A percentile compares a stretch with the other conserved stretches of the same genome.
Evolutionary conservation across 2,888 invertebrate genomes (phyloP).

Genomic region (Thelaira solivaga): DNA sequence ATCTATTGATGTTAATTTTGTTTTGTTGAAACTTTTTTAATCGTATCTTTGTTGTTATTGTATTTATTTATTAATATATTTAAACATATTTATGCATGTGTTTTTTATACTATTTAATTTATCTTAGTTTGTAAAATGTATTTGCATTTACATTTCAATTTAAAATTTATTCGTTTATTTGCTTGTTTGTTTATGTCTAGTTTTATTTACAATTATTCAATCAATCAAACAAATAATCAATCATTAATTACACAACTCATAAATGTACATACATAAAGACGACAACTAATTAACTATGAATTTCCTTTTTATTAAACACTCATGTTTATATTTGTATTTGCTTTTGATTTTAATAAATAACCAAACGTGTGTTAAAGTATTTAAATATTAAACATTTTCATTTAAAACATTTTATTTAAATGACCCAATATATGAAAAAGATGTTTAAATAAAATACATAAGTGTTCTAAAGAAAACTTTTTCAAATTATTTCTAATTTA

Average conservation of each 20-base stretch:
- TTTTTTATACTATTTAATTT: conserved; percentile 62
- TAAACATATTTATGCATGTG: not conserved
- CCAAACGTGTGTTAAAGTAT: not conserved
- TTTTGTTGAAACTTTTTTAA: not conserved
- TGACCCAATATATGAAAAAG: no score
- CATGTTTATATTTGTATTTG: not conserved
- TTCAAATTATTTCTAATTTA: no score
- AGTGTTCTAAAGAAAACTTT: no score
- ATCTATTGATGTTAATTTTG: conserved; percentile 5
- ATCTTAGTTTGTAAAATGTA: conserved; percentile 20
- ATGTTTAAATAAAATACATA: no score
- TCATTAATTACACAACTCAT: conserved; percentile 26
- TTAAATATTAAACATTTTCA: conserved; percentile 9
- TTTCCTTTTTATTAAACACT: conserved; percentile 19
- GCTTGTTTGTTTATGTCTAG: conserved; percentile 18
- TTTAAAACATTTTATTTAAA: no score
- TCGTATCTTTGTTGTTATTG: conserved; percentile 9
- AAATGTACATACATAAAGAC: conserved; percentile 42
- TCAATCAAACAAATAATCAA: conserved; percentile 38
- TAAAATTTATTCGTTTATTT: conserved; percentile 10
- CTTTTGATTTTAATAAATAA: conserved; percentile 10
- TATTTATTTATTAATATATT: conserved; percentile 5
- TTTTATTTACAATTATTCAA: conserved; percentile 44
- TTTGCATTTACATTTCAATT: conserved; percentile 39
- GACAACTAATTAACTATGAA: conserved; percentile 45